Evolutionary conservation across 2,113 vertebrate species (phyloP), one percentile per base, ranked within the genome.

Genomic region (Meleagris gallopavo): DNA sequence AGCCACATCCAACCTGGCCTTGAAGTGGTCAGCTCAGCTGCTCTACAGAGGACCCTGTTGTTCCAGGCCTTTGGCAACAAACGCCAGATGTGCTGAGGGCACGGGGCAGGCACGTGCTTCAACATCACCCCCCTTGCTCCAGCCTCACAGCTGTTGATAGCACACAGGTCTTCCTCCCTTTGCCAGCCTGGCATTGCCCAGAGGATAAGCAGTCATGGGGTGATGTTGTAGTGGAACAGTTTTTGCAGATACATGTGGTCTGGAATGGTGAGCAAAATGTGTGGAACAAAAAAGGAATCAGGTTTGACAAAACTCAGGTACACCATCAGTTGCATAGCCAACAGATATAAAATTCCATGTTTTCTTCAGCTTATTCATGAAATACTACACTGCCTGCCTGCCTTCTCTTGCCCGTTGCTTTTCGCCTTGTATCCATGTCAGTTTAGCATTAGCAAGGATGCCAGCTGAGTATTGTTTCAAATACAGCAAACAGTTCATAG

Each of bases 21-120:
- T 43, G 41, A 74, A 78, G 15, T 29, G 2, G 57, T 64, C 46
- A 43, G 40, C 36, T 66, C 46, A 46, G 40, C 11, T 72, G 2
- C 70, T 69, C 38, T 9, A 1, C 32, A 70, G 50, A 52, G 27
- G 13, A 14, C 25, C 50, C 50, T 52, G 24, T 3, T 52, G 50
- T 25, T 52, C 24, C 50, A 52, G 36, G 38, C 15, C 62, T 61
- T 82, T 25, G 27, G 34, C 80, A 64, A 80, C 29, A 19, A 83
- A 83, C 69, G 20, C 9, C 45, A 24, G 13, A 3, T 4, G 13
- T 50, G 24, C 19, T 34, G 58, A 64, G 41, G 46, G 67, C 45
- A 71, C 0, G 0, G 40, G 25, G 40, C 11, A 36, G 65, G 48
- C 0, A 24, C 3, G 20, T 27, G 13, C 50, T 52, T 52, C 24